phyloP scores from a whole-genome alignment of 2,888 invertebrate genomes.

The Rugalucina vietnamica region DNA sequence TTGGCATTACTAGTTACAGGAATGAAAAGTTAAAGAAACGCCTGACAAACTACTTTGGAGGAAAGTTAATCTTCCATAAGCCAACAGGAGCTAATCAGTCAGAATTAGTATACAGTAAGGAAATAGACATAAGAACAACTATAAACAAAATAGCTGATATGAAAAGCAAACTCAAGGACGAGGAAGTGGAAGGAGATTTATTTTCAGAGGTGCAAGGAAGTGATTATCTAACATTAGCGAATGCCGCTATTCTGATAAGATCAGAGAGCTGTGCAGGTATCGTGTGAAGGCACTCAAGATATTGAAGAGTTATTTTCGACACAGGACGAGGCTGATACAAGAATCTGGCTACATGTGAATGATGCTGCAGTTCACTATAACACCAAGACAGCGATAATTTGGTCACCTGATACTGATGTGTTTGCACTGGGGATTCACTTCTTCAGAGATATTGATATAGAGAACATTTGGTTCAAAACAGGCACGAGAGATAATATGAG shows the following conservation, averaged over 20 bases:
- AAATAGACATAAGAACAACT: background rate
- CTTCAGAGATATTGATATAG: background rate
- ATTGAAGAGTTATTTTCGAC: background rate
- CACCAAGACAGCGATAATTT: background rate
- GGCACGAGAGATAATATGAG: background rate
- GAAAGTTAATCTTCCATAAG: background rate
- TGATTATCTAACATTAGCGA: background rate
- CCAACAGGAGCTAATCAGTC: background rate
- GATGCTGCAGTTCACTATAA: background rate
- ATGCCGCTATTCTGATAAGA: background rate
- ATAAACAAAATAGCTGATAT: background rate
- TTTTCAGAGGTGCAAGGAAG: background rate
- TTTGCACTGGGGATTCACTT: background rate
- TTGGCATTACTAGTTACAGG: background rate
- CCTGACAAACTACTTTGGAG: background rate
- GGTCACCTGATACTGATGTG: constrained; percentile 1
- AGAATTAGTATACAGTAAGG: background rate
- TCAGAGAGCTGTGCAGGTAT: background rate
- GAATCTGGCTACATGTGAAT: background rate
- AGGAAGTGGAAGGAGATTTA: background rate
- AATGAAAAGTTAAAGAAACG: background rate
- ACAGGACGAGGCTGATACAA: background rate
- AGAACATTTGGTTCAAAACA: background rate
- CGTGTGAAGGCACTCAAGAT: background rate
- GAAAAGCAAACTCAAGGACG: background rate